A percentile compares a stretch with the other conserved stretches of the same genome.
These are phyloP conservation scores for Ornithoptera priamus DNA, from an alignment of 2,888 invertebrate genomes.

Conservation along the genomic window DNA sequence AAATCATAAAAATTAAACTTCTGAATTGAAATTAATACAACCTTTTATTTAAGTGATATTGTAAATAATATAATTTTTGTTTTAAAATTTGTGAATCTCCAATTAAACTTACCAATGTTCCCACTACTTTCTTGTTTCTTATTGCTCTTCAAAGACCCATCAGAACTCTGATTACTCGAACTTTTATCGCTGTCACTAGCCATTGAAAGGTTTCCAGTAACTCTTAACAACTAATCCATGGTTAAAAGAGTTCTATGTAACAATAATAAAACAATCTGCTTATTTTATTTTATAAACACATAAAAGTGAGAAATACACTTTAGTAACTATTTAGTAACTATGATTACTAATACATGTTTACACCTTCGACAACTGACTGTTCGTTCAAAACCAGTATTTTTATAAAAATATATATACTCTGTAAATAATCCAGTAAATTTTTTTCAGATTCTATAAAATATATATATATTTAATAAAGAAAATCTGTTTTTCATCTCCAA, in stretches of 20 bases:
- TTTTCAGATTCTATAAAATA: no score
- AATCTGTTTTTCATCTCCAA: no score
- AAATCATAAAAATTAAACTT: no score
- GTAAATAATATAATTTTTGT: no score
- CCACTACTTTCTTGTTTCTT: constrained; percentile 61
- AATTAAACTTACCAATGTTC: constrained; percentile 56
- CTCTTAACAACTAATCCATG: constrained; percentile 28
- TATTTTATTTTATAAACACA: constrained; percentile 39
- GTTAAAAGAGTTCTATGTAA: constrained; percentile 20
- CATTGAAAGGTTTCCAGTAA: constrained; percentile 61
- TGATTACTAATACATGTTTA: constrained; percentile 60
- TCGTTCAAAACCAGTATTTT: constrained; percentile 41
- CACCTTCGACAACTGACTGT: constrained; percentile 51
- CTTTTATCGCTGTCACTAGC: constrained; percentile 78
- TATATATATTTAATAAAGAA: no score
- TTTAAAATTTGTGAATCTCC: background rate
- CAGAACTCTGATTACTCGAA: constrained; percentile 71
- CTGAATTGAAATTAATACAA: no score
- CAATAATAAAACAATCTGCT: constrained; percentile 31
- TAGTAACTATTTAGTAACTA: constrained; percentile 36
- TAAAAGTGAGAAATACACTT: constrained; percentile 48
- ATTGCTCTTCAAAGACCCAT: constrained; percentile 65
- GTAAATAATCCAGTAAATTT: background rate
- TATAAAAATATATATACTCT: constrained; percentile 17
- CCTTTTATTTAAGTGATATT: no score